These are phyloP conservation scores for Tetraneura akinire DNA, from an alignment of 1,140 invertebrate species.

Conservation along the genomic window DNA sequence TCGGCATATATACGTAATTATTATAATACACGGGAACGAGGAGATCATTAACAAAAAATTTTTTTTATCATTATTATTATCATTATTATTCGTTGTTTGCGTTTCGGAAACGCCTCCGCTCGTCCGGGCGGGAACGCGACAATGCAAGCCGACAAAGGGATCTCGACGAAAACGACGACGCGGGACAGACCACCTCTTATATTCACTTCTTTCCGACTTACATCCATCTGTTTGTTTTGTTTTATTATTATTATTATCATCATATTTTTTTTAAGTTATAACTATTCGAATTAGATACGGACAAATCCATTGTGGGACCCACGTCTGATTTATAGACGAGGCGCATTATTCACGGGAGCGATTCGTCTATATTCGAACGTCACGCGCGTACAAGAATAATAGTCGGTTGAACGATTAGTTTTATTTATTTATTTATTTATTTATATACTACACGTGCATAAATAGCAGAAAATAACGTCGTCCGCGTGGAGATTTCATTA, in stretches of 20 bases:
- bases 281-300: background rate
- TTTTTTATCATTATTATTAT: too few relatives aligned
- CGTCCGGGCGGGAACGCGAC: background rate
- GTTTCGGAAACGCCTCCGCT: conserved; percentile 35
- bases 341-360: too few relatives aligned
- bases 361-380: too few relatives aligned
- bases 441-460: too few relatives aligned
- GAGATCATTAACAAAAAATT: conserved; percentile 46
- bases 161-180: background rate
- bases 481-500: too few relatives aligned
- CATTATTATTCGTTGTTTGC: conserved; percentile 43
- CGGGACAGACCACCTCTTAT: conserved; percentile 1
- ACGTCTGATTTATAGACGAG: too few relatives aligned
- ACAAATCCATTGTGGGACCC: too few relatives aligned
- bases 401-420: too few relatives aligned
- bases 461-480: too few relatives aligned
- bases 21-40: background rate
- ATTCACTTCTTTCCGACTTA: background rate
- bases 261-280: conserved; percentile 17
- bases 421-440: too few relatives aligned
- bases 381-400: too few relatives aligned
- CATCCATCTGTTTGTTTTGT: conserved; percentile 11
- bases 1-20: conserved; percentile 38
- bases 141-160: conserved; percentile 37
- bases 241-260: too few relatives aligned